phyloP scores from a whole-genome alignment of 2,888 invertebrate species.

The Electrophaes corylata region DNA sequence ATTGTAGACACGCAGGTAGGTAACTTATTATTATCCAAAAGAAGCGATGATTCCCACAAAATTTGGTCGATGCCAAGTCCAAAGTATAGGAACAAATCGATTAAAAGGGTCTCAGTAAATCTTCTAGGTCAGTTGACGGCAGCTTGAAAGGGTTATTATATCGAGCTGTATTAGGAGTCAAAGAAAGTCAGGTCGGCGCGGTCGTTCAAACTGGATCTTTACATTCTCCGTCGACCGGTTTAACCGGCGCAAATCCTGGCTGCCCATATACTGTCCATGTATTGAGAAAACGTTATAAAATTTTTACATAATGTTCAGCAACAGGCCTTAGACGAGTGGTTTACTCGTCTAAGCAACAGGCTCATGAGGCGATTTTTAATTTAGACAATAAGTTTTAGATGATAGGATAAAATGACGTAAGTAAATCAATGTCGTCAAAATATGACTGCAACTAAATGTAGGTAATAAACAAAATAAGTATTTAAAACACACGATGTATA shows the following conservation, averaged over 20 bases:
- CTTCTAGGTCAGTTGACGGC: constrained; percentile 4
- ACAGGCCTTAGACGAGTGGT: too few species aligned
- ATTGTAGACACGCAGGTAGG: too few species aligned
- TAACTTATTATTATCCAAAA: not conserved
- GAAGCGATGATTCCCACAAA: not conserved
- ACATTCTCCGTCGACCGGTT: constrained; percentile 76
- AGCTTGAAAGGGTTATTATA: constrained; percentile 27
- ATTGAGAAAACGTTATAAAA: constrained; percentile 35
- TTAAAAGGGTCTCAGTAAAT: not conserved
- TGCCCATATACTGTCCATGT: constrained; percentile 49
- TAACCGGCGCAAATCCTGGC: constrained; percentile 78
- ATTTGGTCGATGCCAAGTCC: not conserved
- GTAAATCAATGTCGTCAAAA: not conserved
- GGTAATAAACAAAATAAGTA: not conserved
- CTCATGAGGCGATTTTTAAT: not conserved
- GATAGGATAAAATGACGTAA: too few species aligned
- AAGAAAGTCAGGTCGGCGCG: constrained; percentile 70
- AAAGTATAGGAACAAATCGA: not conserved
- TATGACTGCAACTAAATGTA: not conserved
- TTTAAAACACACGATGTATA: not conserved
- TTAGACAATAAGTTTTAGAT: not conserved
- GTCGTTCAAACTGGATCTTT: constrained; percentile 71
- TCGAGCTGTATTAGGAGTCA: constrained; percentile 53
- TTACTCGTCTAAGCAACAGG: too few species aligned
- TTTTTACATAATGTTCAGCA: constrained; percentile 34